Base-by-base conservation (phyloP, 1,140 invertebrate genomes). In the Eueides isabella region DNA sequence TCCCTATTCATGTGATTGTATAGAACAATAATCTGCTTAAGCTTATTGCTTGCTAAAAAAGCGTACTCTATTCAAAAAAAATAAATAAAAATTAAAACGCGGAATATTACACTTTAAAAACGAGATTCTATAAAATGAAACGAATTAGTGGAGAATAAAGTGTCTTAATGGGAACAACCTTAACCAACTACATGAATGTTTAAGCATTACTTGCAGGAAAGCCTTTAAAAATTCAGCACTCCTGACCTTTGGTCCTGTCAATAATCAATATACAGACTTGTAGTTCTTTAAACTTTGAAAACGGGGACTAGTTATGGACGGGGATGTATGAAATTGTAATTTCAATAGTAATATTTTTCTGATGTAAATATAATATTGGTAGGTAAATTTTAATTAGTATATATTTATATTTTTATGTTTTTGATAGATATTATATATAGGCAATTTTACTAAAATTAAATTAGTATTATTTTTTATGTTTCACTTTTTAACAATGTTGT, bases 191-290 rank as follows among this genome's bases (percentile, higher is more conserved):
- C 71, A 70, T 79, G 69, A 77, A 79, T 76, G 67, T 76, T 67
- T 77, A 66, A 77, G 64, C 48, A 44, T 61, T 66, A 61, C 55
- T 71, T 81, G 65, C 71, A 74, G 71, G 68, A 19, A 75, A 63
- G 33, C 75, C 71, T 81, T 79, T 73, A 79, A 81, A 62, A 77
- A 81, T 81, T 81, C 71, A 78, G 48, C 76, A 66, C 72, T 23
- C 61, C 62, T 63, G 78, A 74, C 75, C 80, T 79, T 75, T 79
- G 26, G 55, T 69, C 71, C 55, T 71, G 71, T 76, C 77, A 72
- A 76, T 76, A 76, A 62, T 63, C 69, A 55, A 44, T 65, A 16
- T n/a, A 31, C 61, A 62, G 14, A 63, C 29, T 4, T 55, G 48
- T 23, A 55, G 48, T 55, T 26, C 48, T 33, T 33, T 11, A 44